Base-by-base conservation (phyloP, 2,888 invertebrate genomes). In the Zhuqinia jingwanae region DNA sequence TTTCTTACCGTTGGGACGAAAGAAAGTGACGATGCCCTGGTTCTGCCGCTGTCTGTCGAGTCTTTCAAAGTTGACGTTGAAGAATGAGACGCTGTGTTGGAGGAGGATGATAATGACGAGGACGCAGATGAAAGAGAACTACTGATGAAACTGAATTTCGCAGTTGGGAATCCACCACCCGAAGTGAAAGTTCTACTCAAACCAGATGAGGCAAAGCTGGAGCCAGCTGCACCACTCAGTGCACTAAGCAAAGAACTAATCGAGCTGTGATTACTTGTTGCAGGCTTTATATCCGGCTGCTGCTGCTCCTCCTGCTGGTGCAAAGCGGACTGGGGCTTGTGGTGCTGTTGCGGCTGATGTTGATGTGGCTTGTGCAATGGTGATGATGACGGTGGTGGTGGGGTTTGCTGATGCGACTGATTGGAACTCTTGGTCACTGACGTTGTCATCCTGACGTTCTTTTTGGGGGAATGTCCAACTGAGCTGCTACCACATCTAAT, bases 231-330 rank as follows among this genome's bases (percentile, higher is more conserved):
- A 53, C 87, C 86, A 70, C 87, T 89, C 60, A 88, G 81, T 45
- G 87, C 88, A 85, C 81, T 88, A 10, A 88, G 60, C 50, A 88
- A 58, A 8, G 85, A 85, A 82, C 88, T 88, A 75, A 88, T 88
- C 79, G 88, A 85, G 65, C 88, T 87, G n/a, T 88, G 87, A 80
- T 81, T 87, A 87, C 78, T 85, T 75, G 77, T 80, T 77, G 85
- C 81, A 30, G 82, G 63, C 63, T 85, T 79, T 84, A 75, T 83
- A 58, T 87, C 80, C 45, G 45, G 20, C 50, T 63, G 56, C 70
- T 86, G 65, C 60, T 73, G 76, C 81, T 70, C 30, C 30, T 27
- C 13, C 80, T 79, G 77, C 58, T 70, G 65, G 20, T 17, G 60
- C 30, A 30, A 17, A 50, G 36, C 42, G 47, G 11, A 25, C 50